Conservation (phyloP, 2,888 invertebrate genomes). For the Malthinus flaveolus region DNA sequence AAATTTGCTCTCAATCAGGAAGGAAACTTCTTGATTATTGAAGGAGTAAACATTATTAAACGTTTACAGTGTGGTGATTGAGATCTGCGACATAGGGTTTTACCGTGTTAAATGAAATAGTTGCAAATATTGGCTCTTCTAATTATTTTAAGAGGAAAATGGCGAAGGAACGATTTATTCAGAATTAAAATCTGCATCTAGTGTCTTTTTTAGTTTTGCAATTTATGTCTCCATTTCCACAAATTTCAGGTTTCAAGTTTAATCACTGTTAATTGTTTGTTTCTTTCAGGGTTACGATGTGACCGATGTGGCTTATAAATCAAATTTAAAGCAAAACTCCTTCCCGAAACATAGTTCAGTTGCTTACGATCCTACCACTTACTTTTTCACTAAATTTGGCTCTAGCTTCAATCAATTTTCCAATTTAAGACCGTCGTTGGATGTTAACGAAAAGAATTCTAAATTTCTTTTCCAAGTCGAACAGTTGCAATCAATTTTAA, state of each 20-base stretch:
- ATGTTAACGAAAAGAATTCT: slow-evolving; percentile 67
- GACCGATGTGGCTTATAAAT: slow-evolving; percentile 43
- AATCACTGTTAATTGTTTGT: background rate
- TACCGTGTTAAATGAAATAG: too few species aligned
- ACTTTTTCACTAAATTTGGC: slow-evolving; percentile 90
- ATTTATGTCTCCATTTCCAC: too few species aligned
- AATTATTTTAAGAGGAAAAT: too few species aligned
- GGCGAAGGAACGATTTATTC: too few species aligned
- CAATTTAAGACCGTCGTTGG: slow-evolving; percentile 76
- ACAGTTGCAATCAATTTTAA: slow-evolving; percentile 78
- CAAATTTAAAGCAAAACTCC: slow-evolving; percentile 43
- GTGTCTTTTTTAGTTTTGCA: too few species aligned
- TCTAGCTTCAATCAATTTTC: slow-evolving; percentile 92
- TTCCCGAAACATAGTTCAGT: slow-evolving; percentile 35
- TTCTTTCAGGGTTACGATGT: slow-evolving; percentile 44
- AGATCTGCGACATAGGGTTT: too few species aligned
- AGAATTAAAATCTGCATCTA: too few species aligned
- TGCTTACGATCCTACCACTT: slow-evolving; percentile 74
- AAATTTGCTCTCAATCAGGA: too few species aligned
- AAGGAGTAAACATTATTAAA: too few species aligned
- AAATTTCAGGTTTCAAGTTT: background rate
- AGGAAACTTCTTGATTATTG: too few species aligned
- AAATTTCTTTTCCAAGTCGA: slow-evolving; percentile 72
- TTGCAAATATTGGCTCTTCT: too few species aligned
- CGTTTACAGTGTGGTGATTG: background rate